Evolutionary conservation across 1,140 invertebrate genomes (phyloP), one percentile per base, ranked within the genome.

Genomic region (Drosophila virilis): DNA sequence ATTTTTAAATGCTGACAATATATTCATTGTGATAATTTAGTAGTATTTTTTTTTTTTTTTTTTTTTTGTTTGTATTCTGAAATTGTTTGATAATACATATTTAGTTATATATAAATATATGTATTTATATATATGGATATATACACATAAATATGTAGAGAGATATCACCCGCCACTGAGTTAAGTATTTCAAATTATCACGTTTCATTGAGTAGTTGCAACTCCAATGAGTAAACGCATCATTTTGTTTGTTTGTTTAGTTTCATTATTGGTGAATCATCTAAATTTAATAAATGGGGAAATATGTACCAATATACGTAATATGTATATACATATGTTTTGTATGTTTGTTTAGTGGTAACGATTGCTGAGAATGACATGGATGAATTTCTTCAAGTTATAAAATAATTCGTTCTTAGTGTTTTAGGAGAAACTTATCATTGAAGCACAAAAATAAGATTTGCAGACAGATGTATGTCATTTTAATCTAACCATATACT

Each of bases 151-250:
- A 51, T 50, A 33, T 51, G 38, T 64, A 43, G 45, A 51, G 72
- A 78, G 77, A 86, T 76, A 88, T 79, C 72, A 88, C 78, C 83
- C 83, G 83, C 83, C 83, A 86, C 83, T 86, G 83, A 86, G 83
- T 86, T 81, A 88, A 82, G 79, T 86, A 88, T 86, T 86, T 80
- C 35, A 79, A 67, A 71, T 74, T 88, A 88, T 86, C 83, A 86
- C 83, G 83, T 73, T 70, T 86, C 64, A 80, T 77, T 77, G 67
- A 78, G 78, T 72, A 71, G 62, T 52, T 73, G 58, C 58, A 80
- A 69, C 81, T 84, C 74, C 37, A 78, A 57, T 46, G 80, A 76
- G 80, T 72, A 73, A 84, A 86, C 83, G 76, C 79, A 86, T 88
- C 81, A 43, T 74, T 35, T 52, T 35, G n/a, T 35, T 50, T 50